A percentile compares a stretch with the other conserved stretches of the same genome.
phyloP scores from a whole-genome alignment of 2,797 vertebrate genomes.

The Peromyscus attwateri region DNA sequence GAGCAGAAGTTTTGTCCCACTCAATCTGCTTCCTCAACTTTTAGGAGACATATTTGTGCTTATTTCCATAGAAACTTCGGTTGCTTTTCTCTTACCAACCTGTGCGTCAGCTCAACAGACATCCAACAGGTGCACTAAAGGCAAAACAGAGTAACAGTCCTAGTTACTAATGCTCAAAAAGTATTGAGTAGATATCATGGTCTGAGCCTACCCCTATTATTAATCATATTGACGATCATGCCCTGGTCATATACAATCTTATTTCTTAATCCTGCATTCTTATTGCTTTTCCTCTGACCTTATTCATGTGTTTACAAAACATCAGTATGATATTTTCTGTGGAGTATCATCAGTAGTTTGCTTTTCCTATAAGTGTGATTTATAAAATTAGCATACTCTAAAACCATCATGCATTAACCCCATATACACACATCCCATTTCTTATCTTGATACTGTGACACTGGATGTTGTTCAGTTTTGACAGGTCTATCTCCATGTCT shows the following conservation, averaged over 20 bases:
- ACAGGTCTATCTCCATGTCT: background rate
- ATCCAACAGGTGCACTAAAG: background rate
- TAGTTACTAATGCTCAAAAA: background rate
- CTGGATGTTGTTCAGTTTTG: background rate
- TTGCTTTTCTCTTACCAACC: constrained; percentile 20
- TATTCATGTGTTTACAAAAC: constrained; percentile 32
- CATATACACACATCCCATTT: background rate
- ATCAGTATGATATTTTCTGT: constrained; percentile 1
- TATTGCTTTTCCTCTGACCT: constrained; percentile 20
- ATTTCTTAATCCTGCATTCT: constrained; percentile 26
- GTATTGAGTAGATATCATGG: background rate
- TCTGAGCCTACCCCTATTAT: background rate
- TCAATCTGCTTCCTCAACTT: background rate
- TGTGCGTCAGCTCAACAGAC: background rate
- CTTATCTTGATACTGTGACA: background rate
- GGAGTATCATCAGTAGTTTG: constrained; percentile 41
- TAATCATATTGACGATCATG: constrained; percentile 15
- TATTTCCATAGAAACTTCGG: background rate
- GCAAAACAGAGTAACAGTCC: background rate
- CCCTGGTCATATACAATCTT: background rate
- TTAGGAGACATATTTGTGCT: background rate
- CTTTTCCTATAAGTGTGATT: constrained; percentile 19
- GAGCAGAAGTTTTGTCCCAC: background rate
- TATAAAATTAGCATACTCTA: constrained; percentile 28
- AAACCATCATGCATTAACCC: background rate